phyloP scores from a whole-genome alignment of 2,113 vertebrate species.

The Heteronetta atricapilla region DNA sequence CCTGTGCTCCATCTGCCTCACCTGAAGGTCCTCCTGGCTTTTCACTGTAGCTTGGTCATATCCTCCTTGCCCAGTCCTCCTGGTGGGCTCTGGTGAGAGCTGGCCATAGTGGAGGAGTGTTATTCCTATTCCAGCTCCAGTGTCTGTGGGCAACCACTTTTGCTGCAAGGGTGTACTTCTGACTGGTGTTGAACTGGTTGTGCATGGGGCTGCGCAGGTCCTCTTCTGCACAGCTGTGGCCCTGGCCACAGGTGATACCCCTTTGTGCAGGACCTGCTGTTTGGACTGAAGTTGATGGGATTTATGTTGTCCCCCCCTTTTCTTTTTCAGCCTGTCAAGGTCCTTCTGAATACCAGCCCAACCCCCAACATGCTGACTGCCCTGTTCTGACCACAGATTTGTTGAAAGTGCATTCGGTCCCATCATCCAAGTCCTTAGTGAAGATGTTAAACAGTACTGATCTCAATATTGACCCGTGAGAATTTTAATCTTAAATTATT shows the following conservation, averaged over 20 bases:
- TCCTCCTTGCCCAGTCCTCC: neutral
- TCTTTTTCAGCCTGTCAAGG: neutral
- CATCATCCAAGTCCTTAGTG: neutral
- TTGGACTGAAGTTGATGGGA: neutral
- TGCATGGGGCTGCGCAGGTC: neutral
- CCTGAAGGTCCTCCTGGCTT: neutral
- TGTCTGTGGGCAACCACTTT: neutral
- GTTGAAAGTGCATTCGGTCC: neutral
- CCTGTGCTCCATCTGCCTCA: neutral
- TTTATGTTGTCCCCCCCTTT: neutral
- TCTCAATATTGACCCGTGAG: neutral
- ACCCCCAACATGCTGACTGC: fast-evolving
- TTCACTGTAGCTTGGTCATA: neutral
- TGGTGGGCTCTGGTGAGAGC: neutral
- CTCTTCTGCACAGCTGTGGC: neutral
- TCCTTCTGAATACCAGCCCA: neutral
- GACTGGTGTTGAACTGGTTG: neutral
- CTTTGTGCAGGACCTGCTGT: neutral
- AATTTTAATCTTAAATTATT: neutral
- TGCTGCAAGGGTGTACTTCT: neutral
- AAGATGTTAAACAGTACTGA: neutral
- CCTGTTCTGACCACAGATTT: neutral
- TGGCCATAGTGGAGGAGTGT: neutral
- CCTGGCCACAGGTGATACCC: neutral
- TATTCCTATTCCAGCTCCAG: neutral